These are phyloP conservation scores for Limnephilus marmoratus DNA, from an alignment of 2,888 invertebrate genomes.

Conservation along the genomic window DNA sequence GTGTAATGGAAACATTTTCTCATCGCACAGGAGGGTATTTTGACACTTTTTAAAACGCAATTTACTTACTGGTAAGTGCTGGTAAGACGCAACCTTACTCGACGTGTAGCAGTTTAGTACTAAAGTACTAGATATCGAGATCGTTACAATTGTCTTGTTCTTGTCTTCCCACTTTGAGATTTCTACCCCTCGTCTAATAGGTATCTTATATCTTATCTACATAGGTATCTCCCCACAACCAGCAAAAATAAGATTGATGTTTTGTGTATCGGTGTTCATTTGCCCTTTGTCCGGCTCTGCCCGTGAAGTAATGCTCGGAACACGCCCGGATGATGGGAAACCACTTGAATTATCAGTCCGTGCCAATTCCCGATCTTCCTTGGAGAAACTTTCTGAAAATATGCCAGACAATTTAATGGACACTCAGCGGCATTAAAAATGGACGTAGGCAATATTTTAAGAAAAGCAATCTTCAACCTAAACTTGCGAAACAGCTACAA, in stretches of 20 bases:
- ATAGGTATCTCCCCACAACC: too few species aligned
- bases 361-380: constrained; percentile 48
- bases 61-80: too few species aligned
- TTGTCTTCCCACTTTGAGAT: too few species aligned
- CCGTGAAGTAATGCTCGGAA: constrained; percentile 1
- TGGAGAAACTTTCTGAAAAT: constrained; percentile 40
- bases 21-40: too few species aligned
- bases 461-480: neutral
- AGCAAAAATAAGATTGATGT: neutral
- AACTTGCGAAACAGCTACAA: neutral
- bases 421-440: constrained; percentile 25
- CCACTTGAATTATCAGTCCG: constrained; percentile 47
- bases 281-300: neutral
- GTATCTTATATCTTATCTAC: too few species aligned
- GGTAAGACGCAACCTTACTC: too few species aligned
- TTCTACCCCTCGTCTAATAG: too few species aligned
- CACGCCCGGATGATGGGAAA: constrained; percentile 22
- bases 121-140: too few species aligned
- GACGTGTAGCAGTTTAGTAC: too few species aligned
- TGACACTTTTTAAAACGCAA: too few species aligned
- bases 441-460: constrained; percentile 10
- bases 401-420: constrained; percentile 44
- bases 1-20: too few species aligned
- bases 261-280: neutral
- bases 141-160: too few species aligned